Percentiles rank a stretch among this genome's conserved stretches.
Evolutionary conservation across 2,113 vertebrate species (phyloP).

Genomic region (Campylorhamphus procurvoides): DNA sequence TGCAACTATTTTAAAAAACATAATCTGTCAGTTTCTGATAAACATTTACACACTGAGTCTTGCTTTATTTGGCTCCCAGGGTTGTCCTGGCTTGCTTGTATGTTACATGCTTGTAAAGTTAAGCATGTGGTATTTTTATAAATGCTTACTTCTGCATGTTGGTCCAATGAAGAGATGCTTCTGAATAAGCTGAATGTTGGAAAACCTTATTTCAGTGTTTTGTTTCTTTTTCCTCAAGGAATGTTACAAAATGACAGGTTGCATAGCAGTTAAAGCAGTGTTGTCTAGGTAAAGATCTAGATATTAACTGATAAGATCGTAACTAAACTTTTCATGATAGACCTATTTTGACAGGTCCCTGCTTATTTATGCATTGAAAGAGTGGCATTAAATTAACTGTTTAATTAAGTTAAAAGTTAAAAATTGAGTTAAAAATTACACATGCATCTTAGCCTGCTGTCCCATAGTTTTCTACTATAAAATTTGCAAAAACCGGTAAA

Average conservation of each 20-base stretch:
- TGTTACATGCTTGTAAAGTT: not conserved
- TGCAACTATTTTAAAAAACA: not conserved
- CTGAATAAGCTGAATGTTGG: not conserved
- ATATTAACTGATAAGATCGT: not conserved
- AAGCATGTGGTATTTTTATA: not conserved
- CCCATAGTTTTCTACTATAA: not conserved
- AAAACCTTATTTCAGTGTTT: not conserved
- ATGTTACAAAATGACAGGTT: not conserved
- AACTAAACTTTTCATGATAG: not conserved
- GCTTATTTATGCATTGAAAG: not conserved
- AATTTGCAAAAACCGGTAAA: not conserved
- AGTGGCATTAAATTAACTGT: not conserved
- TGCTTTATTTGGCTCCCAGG: not conserved
- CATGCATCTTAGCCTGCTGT: not conserved
- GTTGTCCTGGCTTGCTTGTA: not conserved
- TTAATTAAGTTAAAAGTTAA: no score
- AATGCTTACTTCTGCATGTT: not conserved
- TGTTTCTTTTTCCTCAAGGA: not conserved
- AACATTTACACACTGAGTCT: not conserved
- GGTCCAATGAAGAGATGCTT: not conserved
- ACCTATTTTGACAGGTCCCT: not conserved
- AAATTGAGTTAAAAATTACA: not conserved
- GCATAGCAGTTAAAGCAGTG: not conserved
- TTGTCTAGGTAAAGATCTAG: not conserved
- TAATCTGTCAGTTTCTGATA: not conserved